A percentile compares a stretch with the other conserved stretches of the same genome.
phyloP scores from a whole-genome alignment of 64 coral and sea anemone species.

The Actinia equina region DNA sequence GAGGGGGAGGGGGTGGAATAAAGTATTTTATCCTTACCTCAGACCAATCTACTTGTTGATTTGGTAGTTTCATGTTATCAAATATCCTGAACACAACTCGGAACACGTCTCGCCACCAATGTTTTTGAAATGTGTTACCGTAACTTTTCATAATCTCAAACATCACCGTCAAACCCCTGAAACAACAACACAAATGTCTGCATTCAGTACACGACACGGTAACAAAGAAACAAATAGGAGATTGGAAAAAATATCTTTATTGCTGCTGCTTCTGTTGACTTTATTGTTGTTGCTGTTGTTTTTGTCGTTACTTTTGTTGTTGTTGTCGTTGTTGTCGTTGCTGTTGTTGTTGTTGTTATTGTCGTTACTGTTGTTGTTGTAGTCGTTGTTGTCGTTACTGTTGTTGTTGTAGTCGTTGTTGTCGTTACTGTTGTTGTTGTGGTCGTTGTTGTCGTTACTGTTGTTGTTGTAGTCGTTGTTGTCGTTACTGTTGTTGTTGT shows the following conservation, averaged over 20 bases:
- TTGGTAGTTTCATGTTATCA: slow-evolving; percentile 98
- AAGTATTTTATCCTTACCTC: slow-evolving; percentile 44
- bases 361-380: too few relatives aligned
- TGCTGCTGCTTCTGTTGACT: too few relatives aligned
- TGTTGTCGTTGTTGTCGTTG: too few relatives aligned
- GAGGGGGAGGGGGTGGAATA: neutral
- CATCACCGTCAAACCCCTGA: slow-evolving; percentile 94
- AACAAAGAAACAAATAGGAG: neutral
- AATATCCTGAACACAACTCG: slow-evolving; percentile 98
- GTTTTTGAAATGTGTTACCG: slow-evolving; percentile 85
- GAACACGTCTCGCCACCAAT: slow-evolving; percentile 99
- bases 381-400: too few relatives aligned
- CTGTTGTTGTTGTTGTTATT: too few relatives aligned
- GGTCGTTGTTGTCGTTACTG: too few relatives aligned
- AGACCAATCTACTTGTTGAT: slow-evolving; percentile 96
- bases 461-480: too few relatives aligned
- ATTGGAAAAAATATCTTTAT: neutral
- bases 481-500: too few relatives aligned
- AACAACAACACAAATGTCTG: neutral
- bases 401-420: too few relatives aligned
- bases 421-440: too few relatives aligned
- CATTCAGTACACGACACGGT: neutral
- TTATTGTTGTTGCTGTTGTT: too few relatives aligned
- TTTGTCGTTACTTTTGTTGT: too few relatives aligned
- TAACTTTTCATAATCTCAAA: slow-evolving; percentile 99